Percentiles rank a stretch among this genome's conserved stretches.
Conservation (phyloP, 2,888 invertebrate genomes). For the Panorpa germanica region DNA sequence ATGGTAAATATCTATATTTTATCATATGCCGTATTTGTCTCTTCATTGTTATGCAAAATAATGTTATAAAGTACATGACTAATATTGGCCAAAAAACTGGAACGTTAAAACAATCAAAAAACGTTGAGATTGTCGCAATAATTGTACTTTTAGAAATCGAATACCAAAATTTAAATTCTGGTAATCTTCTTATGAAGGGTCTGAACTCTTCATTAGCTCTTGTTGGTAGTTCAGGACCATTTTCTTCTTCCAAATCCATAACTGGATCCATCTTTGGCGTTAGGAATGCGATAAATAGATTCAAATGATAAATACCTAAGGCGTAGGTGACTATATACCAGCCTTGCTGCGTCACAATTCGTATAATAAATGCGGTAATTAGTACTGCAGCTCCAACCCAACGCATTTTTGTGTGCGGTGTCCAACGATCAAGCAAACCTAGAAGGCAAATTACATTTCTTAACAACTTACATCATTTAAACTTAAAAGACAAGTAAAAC, state of each 20-base stretch:
- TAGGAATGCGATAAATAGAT: constrained; percentile 98
- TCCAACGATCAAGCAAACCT: constrained; percentile 74
- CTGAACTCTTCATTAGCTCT: constrained; percentile 93
- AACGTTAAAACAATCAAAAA: constrained; percentile 95
- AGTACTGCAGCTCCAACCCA: constrained; percentile 59
- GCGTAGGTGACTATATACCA: constrained; percentile 99
- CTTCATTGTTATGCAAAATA: constrained; percentile 99
- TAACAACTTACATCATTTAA: no score
- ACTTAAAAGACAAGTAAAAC: no score
- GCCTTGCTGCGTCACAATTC: constrained; percentile 81
- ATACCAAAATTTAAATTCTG: constrained; percentile 99
- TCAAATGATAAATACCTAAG: constrained; percentile 96
- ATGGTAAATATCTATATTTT: constrained; percentile 96
- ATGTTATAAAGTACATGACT: constrained; percentile 97
- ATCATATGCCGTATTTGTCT: constrained; percentile 99
- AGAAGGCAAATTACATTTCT: no score
- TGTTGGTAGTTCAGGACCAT: constrained; percentile 91
- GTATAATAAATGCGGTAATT: constrained; percentile 52
- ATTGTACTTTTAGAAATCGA: constrained; percentile 89
- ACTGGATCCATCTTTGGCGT: constrained; percentile 99
- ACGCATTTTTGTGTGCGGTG: constrained; percentile 61
- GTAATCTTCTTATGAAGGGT: constrained; percentile 89
- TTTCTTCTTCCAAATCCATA: constrained; percentile 83
- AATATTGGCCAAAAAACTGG: constrained; percentile 99
- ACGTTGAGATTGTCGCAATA: constrained; percentile 79